Evolutionary conservation across 2,797 vertebrate species (phyloP).

Genomic region (Silurus aristotelis): DNA sequence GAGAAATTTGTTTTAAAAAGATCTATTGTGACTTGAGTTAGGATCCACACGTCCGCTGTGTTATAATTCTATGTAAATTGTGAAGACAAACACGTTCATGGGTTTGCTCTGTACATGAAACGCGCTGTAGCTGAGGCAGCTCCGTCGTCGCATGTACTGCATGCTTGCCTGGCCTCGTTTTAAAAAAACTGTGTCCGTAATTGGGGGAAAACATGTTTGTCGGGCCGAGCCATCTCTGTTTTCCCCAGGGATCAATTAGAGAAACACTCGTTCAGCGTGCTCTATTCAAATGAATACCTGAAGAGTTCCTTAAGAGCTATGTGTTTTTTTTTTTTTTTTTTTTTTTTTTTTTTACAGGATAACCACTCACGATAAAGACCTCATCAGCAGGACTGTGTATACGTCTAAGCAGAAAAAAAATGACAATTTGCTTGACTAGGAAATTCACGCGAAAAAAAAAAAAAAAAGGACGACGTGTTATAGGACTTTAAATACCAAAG

Average conservation of each 20-base stretch:
- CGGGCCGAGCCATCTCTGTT: slow-evolving; percentile 77
- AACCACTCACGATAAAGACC: slow-evolving; percentile 86
- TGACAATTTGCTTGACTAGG: slow-evolving; percentile 39
- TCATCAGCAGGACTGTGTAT: slow-evolving; percentile 84
- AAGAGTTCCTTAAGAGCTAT: slow-evolving; percentile 84
- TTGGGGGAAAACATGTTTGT: slow-evolving; percentile 64
- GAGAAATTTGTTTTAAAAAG: too few relatives aligned
- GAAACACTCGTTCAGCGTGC: slow-evolving; percentile 87
- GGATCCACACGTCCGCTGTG: neutral
- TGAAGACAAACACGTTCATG: neutral
- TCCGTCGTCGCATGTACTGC: neutral
- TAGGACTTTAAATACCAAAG: slow-evolving; percentile 14
- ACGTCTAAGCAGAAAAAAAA: slow-evolving; percentile 80
- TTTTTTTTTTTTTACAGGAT: slow-evolving; percentile 74
- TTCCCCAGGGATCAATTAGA: slow-evolving; percentile 87
- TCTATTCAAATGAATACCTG: slow-evolving; percentile 92
- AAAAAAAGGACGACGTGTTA: neutral
- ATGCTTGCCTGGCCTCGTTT: slow-evolving; percentile 4
- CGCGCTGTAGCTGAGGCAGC: neutral
- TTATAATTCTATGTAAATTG: neutral
- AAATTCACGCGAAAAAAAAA: neutral
- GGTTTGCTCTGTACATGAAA: neutral
- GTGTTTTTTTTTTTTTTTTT: slow-evolving; percentile 68
- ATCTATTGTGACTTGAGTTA: neutral
- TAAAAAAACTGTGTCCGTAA: slow-evolving; percentile 11